A percentile compares a stretch with the other conserved stretches of the same genome.
These are phyloP conservation scores for Gobio occitaniae DNA, from an alignment of 2,797 vertebrate species.

Conservation along the genomic window DNA sequence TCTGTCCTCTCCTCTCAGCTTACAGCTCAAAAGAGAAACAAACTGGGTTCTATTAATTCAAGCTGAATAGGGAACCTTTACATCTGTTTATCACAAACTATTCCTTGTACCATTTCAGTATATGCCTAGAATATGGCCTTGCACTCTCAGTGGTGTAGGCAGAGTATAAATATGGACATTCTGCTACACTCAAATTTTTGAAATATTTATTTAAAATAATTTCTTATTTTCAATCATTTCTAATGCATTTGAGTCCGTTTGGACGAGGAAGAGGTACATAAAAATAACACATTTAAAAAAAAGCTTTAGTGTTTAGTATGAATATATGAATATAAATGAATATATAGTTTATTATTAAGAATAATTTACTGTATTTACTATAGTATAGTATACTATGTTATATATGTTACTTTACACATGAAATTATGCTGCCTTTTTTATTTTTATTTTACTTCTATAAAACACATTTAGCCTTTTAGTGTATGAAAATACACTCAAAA, in stretches of 20 bases:
- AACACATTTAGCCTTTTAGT: too few relatives aligned
- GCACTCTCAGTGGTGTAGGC: neutral
- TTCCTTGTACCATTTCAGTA: neutral
- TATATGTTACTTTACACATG: too few relatives aligned
- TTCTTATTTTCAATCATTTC: neutral
- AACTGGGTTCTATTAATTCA: neutral
- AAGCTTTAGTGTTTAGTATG: neutral
- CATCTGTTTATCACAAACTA: conserved; percentile 6
- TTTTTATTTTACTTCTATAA: too few relatives aligned
- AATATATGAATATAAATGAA: too few relatives aligned
- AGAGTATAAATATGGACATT: neutral
- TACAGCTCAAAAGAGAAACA: neutral
- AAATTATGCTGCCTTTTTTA: too few relatives aligned
- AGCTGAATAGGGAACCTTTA: neutral
- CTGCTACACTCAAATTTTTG: too few relatives aligned
- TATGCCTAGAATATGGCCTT: neutral
- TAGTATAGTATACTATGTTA: too few relatives aligned
- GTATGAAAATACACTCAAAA: too few relatives aligned
- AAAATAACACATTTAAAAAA: neutral
- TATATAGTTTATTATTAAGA: too few relatives aligned
- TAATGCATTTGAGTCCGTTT: neutral
- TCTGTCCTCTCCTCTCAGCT: neutral
- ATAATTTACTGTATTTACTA: too few relatives aligned
- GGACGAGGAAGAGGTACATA: neutral
- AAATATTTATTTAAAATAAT: neutral